These are phyloP conservation scores for Gallinago paraguaiae DNA, from an alignment of 2,113 vertebrate species.

Conservation along the genomic window DNA sequence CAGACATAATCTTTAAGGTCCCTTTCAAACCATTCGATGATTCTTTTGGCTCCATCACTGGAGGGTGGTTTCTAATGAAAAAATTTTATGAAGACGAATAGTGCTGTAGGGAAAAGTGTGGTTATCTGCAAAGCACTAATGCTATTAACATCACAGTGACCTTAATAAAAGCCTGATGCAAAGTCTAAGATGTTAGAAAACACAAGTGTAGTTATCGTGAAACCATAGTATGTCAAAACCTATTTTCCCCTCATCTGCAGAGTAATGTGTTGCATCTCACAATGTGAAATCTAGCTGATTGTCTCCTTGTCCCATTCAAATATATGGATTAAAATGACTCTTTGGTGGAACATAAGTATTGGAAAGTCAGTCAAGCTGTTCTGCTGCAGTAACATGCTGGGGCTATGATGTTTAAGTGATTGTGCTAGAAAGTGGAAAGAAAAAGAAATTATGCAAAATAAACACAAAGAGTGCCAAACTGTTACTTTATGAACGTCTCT, in stretches of 20 bases:
- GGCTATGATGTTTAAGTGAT: not conserved
- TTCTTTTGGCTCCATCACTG: not conserved
- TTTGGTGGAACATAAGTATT: not conserved
- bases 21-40: not conserved
- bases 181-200: not conserved
- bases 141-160: not conserved
- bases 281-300: not conserved
- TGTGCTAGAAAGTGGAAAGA: not conserved
- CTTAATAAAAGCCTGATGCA: not conserved
- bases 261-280: not conserved
- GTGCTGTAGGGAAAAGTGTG: not conserved
- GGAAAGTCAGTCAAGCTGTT: not conserved
- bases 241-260: not conserved
- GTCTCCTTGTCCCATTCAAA: not conserved
- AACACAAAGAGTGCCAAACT: not conserved
- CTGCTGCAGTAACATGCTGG: not conserved
- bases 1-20: not conserved
- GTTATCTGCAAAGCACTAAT: not conserved
- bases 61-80: not conserved
- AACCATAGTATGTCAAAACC: not conserved
- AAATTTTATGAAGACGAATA: not conserved
- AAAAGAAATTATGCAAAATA: conserved; percentile 14
- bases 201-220: not conserved
- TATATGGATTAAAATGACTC: not conserved
- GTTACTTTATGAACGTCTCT: not conserved